Conservation (phyloP, 2,113 vertebrate genomes). For the Noctilio leporinus region DNA sequence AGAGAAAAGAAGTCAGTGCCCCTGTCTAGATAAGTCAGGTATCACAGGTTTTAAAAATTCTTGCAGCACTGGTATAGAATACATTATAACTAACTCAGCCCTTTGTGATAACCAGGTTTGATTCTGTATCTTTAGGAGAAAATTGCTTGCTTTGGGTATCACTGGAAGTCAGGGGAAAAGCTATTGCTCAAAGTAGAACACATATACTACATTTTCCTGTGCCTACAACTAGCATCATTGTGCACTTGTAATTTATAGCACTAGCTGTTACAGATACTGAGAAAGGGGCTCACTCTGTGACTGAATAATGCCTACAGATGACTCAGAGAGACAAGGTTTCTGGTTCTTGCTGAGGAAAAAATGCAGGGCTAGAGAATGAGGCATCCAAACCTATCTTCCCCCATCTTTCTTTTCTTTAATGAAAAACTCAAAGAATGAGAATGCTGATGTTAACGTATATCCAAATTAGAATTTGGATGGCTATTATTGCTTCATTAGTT, state of each 20-base stretch:
- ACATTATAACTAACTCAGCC: neutral
- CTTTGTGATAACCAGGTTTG: neutral
- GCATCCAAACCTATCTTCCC: neutral
- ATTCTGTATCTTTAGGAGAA: neutral
- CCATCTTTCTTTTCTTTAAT: neutral
- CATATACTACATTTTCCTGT: neutral
- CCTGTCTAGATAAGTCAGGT: neutral
- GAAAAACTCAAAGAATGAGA: neutral
- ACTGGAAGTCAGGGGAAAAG: neutral
- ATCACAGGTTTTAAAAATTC: neutral
- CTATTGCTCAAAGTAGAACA: neutral
- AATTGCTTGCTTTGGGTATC: neutral
- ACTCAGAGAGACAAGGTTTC: neutral
- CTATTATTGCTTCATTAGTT: neutral
- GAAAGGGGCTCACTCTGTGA: neutral
- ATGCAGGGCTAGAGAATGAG: neutral
- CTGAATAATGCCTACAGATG: neutral
- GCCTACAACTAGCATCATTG: neutral
- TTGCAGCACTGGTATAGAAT: neutral
- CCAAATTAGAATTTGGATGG: neutral
- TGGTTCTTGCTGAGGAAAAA: neutral
- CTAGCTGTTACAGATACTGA: neutral
- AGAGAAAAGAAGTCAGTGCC: neutral
- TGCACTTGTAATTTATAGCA: neutral
- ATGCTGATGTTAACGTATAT: neutral